Evolutionary conservation across 2,888 invertebrate species (phyloP), one percentile per base, ranked within the genome.

Genomic region (Zeuzera pyrina): DNA sequence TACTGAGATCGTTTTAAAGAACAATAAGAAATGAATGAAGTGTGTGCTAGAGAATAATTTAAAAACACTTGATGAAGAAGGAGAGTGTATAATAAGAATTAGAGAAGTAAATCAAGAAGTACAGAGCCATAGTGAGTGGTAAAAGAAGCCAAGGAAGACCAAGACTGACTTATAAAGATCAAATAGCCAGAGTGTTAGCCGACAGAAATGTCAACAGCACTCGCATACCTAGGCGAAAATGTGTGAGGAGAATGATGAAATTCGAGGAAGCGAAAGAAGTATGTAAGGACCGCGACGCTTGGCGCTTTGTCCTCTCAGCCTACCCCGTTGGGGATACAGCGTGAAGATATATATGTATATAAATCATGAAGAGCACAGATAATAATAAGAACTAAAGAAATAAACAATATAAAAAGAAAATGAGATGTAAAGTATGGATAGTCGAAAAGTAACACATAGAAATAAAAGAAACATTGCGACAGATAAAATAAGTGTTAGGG

Each of bases 101-200:
- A 24, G 21, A 30, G 19, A 11, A 6, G 23, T 71, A 64, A 42
- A 15, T 22, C 2, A 12, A 26, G 29, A 39, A 21, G 26, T 25
- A 32, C 30, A 29, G 21, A 29, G 38, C 15, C 28, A 24, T 23
- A 31, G 5, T 6, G 19, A 19, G 5, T n/a, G n/a, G n/a, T n/a
- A n/a, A n/a, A n/a, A n/a, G n/a, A n/a, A n/a, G n/a, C n/a, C n/a
- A n/a, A n/a, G 5, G 19, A 4, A 19, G 19, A 19, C 5, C 8
- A 8, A 6, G 19, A 19, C 5, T 19, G 19, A 19, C 19, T 5
- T 19, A 31, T 23, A 24, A 10, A 29, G 10, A 27, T 16, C 34
- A 27, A 22, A 12, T 24, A n/a, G n/a, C n/a, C n/a, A n/a, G n/a
- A n/a, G n/a, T n/a, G n/a, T n/a, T n/a, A n/a, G n/a, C n/a, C n/a